These are phyloP conservation scores for Strix uralensis DNA, from an alignment of 2,113 vertebrate genomes.

Conservation along the genomic window DNA sequence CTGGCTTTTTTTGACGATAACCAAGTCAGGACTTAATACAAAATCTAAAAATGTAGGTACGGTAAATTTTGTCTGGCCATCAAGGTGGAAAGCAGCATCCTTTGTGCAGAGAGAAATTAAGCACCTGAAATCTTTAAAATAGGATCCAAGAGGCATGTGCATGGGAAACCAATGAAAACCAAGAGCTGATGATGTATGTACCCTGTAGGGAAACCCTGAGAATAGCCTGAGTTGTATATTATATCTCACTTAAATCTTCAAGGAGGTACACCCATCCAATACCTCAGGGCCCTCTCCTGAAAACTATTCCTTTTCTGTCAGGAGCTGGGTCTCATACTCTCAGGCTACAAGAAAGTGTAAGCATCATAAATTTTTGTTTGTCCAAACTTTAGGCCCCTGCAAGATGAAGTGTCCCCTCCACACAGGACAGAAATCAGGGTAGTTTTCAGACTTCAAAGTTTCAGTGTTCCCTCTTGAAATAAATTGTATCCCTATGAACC, in stretches of 20 bases:
- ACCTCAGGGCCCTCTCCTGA: not conserved
- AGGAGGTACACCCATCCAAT: not conserved
- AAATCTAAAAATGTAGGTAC: not conserved
- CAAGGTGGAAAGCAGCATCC: not conserved
- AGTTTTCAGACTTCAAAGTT: not conserved
- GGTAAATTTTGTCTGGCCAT: not conserved
- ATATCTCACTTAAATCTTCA: not conserved
- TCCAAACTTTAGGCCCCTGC: not conserved
- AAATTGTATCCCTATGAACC: not conserved
- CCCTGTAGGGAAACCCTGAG: not conserved
- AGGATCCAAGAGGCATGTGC: not conserved
- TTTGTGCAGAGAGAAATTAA: not conserved
- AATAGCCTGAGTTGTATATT: not conserved
- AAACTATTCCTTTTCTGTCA: not conserved
- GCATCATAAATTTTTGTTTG: not conserved
- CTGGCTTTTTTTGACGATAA: not conserved
- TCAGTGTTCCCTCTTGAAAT: not conserved
- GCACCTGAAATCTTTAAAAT: not conserved
- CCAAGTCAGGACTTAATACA: not conserved
- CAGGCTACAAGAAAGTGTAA: not conserved
- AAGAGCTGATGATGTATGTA: not conserved
- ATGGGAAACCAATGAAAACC: not conserved
- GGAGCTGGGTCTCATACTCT: not conserved
- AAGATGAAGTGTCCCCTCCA: not conserved
- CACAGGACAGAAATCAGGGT: not conserved